phyloP scores from a whole-genome alignment of 2,888 invertebrate species.

The Leptinotarsa rubiginosa region DNA sequence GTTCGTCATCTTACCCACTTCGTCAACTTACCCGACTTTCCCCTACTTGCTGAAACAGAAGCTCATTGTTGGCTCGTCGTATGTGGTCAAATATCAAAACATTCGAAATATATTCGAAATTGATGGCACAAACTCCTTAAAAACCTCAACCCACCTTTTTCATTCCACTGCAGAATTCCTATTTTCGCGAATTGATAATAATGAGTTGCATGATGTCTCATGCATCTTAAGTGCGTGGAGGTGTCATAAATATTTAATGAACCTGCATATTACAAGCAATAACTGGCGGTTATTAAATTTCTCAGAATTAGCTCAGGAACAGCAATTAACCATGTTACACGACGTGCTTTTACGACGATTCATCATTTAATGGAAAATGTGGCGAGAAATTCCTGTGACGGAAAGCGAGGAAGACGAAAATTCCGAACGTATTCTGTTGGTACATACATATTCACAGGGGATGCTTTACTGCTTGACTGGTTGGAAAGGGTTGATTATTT shows the following conservation, averaged over 20 bases:
- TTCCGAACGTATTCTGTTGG: not conserved
- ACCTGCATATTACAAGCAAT: constrained; percentile 44
- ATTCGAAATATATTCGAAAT: no score
- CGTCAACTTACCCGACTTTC: no score
- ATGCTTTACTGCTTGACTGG: not conserved
- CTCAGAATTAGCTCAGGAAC: constrained; percentile 37
- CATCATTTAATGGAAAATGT: constrained; percentile 22
- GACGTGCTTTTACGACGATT: constrained; percentile 18
- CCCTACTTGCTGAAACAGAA: no score
- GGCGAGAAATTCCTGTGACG: constrained; percentile 10
- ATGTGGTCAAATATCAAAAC: no score
- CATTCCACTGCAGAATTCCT: not conserved
- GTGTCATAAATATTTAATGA: constrained; percentile 45
- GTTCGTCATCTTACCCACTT: no score
- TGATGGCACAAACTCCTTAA: no score
- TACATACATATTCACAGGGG: not conserved
- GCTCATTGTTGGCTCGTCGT: no score
- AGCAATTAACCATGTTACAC: constrained; percentile 30
- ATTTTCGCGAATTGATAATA: constrained; percentile 17
- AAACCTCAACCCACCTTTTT: not conserved
- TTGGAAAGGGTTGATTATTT: no score
- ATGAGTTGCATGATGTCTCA: constrained; percentile 19
- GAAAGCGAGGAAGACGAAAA: not conserved
- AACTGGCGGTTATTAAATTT: constrained; percentile 46
- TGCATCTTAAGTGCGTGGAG: constrained; percentile 41